Percentiles rank a stretch among this genome's conserved stretches.
phyloP scores from a whole-genome alignment of 2,797 vertebrate species.

The Acanthiza pusilla region DNA sequence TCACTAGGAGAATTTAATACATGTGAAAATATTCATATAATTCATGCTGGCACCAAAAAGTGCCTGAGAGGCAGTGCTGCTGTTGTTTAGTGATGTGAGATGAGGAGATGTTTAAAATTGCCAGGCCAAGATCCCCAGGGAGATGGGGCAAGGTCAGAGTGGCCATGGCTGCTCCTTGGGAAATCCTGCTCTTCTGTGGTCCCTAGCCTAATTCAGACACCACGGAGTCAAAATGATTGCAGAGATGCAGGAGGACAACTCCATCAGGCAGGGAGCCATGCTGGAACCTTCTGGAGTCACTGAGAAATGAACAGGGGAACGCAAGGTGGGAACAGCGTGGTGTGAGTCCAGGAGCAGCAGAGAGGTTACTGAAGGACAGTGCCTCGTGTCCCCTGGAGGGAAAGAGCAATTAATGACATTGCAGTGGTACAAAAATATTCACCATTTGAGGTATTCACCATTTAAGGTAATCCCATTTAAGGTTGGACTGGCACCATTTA shows the following conservation, averaged over 20 bases:
- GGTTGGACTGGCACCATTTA: no score
- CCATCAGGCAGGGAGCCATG: neutral
- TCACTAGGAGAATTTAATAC: neutral
- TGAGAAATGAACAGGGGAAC: neutral
- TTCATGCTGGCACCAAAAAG: neutral
- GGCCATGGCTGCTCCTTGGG: neutral
- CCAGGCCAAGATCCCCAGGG: neutral
- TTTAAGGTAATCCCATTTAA: no score
- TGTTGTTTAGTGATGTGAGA: neutral
- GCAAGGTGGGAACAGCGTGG: neutral
- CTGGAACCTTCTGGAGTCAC: neutral
- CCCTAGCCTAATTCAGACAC: neutral
- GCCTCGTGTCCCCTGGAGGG: neutral
- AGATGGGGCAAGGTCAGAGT: neutral
- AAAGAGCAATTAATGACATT: neutral
- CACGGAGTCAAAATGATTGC: neutral
- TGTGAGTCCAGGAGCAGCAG: neutral
- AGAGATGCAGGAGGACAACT: neutral
- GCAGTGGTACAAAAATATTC: no score
- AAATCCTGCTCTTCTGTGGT: neutral
- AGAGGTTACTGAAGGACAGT: neutral
- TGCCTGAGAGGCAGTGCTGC: neutral
- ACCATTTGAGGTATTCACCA: no score
- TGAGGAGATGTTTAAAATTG: neutral
- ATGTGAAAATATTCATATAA: neutral